Evolutionary conservation across 2,113 vertebrate genomes (phyloP).

Genomic region (Mesembrinibis cayennensis): DNA sequence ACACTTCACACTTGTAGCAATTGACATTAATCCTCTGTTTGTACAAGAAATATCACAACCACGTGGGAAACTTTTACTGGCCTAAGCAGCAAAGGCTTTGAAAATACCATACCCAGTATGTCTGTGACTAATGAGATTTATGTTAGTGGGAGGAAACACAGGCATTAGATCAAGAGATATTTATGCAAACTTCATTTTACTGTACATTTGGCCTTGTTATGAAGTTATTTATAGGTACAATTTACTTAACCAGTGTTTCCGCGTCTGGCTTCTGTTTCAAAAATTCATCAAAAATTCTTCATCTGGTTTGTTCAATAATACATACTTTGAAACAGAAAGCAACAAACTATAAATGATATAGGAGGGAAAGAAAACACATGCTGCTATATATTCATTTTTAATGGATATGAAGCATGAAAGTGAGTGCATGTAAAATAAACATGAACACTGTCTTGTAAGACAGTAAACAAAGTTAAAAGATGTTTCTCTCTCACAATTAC

Average conservation of each 20-base stretch:
- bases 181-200: slow-evolving; percentile 20
- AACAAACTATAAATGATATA: slow-evolving; percentile 25
- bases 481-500: background rate
- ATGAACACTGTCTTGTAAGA: background rate
- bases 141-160: background rate
- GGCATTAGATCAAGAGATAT: background rate
- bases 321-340: slow-evolving; percentile 52
- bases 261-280: slow-evolving; percentile 38
- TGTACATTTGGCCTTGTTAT: slow-evolving; percentile 30
- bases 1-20: background rate
- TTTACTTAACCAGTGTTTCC: slow-evolving; percentile 40
- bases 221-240: slow-evolving; percentile 40
- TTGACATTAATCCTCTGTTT: background rate
- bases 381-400: slow-evolving; percentile 35
- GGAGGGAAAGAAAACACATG: slow-evolving; percentile 4
- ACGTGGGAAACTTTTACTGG: background rate
- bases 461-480: background rate
- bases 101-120: background rate
- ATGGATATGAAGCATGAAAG: background rate
- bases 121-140: background rate
- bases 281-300: slow-evolving; percentile 47
- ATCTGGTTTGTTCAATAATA: slow-evolving; percentile 51
- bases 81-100: background rate
- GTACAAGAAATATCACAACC: slow-evolving; percentile 4
- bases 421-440: background rate